Conservation (phyloP, 2,113 vertebrate species). For the Alaudala cheleensis region DNA sequence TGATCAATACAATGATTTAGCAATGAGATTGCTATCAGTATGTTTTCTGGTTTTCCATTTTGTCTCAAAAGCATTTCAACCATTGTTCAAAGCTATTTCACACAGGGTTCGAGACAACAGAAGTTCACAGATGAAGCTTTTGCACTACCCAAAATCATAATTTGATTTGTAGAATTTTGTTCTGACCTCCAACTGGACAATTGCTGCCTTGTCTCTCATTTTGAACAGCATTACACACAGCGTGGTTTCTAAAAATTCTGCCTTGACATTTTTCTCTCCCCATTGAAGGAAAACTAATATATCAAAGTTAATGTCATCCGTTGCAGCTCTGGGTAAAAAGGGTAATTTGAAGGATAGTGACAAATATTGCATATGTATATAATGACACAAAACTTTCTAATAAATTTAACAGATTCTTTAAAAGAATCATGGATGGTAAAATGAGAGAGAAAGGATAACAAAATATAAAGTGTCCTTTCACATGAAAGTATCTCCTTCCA, state of each 20-base stretch:
- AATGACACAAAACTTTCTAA: neutral
- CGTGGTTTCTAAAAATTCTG: neutral
- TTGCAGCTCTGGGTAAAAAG: neutral
- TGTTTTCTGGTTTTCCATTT: neutral
- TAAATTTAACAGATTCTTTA: neutral
- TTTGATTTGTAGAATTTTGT: neutral
- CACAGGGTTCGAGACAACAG: neutral
- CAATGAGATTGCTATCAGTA: neutral
- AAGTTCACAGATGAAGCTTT: neutral
- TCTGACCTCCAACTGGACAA: neutral
- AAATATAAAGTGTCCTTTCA: neutral
- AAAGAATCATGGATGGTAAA: neutral
- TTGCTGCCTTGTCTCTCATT: neutral
- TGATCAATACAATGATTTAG: neutral
- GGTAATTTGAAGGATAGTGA: neutral
- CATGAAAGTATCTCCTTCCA: neutral
- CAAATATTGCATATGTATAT: neutral
- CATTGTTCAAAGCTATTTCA: slow-evolving; percentile 13
- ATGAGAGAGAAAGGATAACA: neutral
- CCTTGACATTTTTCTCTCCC: neutral
- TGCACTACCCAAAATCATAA: neutral
- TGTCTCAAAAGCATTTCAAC: neutral
- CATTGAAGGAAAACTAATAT: neutral
- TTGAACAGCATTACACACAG: neutral
- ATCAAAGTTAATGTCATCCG: neutral